Percentiles rank a stretch among this genome's conserved stretches.
Evolutionary conservation across 64 coral and sea anemone genomes (phyloP).

Genomic region (Montipora efflorescens): DNA sequence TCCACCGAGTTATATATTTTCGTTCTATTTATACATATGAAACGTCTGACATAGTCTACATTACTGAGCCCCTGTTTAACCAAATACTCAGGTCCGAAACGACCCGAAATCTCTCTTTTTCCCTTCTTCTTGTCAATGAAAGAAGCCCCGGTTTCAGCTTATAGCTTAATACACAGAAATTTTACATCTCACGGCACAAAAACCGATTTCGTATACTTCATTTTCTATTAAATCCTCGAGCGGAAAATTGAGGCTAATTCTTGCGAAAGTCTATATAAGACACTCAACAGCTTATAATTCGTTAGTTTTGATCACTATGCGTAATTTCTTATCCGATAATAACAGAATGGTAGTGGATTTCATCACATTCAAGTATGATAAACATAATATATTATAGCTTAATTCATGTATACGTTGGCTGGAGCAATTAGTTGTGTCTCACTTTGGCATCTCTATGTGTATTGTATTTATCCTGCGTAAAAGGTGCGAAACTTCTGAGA

Average conservation of each 20-base stretch:
- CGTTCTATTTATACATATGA: too few species aligned
- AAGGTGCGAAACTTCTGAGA: not conserved
- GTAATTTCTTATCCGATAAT: not conserved
- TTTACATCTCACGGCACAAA: not conserved
- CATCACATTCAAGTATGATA: not conserved
- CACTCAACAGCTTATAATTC: not conserved
- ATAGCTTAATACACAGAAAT: too few species aligned
- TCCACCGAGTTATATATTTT: too few species aligned
- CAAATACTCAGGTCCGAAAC: too few species aligned
- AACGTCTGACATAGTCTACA: too few species aligned
- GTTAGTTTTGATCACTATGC: not conserved
- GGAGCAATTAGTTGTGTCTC: not conserved
- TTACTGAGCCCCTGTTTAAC: too few species aligned
- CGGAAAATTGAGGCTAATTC: not conserved
- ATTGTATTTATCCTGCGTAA: not conserved
- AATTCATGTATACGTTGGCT: not conserved
- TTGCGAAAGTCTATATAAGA: not conserved
- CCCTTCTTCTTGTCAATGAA: too few species aligned
- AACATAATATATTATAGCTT: not conserved
- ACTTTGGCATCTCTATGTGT: not conserved
- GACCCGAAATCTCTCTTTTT: too few species aligned
- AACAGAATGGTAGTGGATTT: not conserved
- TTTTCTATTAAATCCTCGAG: not conserved
- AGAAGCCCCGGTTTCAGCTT: too few species aligned
- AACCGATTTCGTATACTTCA: not conserved